phyloP scores from a whole-genome alignment of 2,888 invertebrate species.

The Atrina japonica region DNA sequence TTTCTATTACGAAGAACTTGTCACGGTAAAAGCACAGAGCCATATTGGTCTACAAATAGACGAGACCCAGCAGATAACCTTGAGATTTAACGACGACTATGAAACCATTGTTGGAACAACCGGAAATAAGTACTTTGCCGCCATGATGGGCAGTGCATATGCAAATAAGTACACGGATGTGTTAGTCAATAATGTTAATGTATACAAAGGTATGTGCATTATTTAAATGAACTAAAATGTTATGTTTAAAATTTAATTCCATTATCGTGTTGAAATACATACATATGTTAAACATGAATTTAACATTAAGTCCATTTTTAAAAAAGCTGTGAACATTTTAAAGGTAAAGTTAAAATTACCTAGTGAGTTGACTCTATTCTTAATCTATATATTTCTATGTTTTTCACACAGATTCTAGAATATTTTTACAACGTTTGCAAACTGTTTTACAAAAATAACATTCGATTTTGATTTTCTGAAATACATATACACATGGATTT shows the following conservation, averaged over 20 bases:
- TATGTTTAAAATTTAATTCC: neutral
- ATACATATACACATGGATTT: no score
- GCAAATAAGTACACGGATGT: slow-evolving; percentile 50
- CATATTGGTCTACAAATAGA: slow-evolving; percentile 50
- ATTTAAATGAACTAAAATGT: neutral
- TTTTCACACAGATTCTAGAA: no score
- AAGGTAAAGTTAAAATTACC: neutral
- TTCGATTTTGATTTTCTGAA: no score
- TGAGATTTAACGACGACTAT: slow-evolving; percentile 62
- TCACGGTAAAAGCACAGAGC: slow-evolving; percentile 47
- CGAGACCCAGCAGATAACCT: slow-evolving; percentile 48
- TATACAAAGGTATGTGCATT: slow-evolving; percentile 23
- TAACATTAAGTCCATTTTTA: neutral
- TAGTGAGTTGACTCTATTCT: no score
- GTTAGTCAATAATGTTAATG: slow-evolving; percentile 25
- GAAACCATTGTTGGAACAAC: slow-evolving; percentile 47
- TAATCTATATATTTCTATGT: no score
- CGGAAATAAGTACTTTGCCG: slow-evolving; percentile 49
- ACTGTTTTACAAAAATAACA: no score
- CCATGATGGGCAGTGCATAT: slow-evolving; percentile 48
- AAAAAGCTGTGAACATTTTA: neutral
- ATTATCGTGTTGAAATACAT: neutral
- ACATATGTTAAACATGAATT: neutral
- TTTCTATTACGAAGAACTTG: slow-evolving; percentile 51
- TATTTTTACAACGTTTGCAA: no score